Base-by-base conservation (phyloP, 2,888 invertebrate species). In the Thera britannica region DNA sequence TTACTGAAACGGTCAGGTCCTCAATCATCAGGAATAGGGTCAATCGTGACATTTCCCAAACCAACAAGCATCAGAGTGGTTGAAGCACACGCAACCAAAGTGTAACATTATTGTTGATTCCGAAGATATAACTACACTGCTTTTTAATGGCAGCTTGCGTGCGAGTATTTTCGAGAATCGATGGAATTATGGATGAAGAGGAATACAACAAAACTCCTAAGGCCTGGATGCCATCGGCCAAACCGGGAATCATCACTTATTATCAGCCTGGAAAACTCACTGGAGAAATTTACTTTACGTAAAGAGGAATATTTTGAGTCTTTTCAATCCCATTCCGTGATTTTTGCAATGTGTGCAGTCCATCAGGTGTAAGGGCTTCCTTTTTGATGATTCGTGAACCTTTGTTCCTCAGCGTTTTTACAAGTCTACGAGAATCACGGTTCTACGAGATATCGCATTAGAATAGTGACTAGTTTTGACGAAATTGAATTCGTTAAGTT, bases 121-220 rank as follows among this genome's bases (percentile, higher is more conserved):
- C 52, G n/a, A 57, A 64, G 67, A 70, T 62, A 70, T 62, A 67
- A 65, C 59, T 51, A 52, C 38, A 51, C 60, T 55, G 57, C 12
- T 41, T 51, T 54, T 62, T 65, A 52, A 65, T 70, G 46, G 63
- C 35, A 38, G 64, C 41, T 75, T 41, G 72, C 74, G 75, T 75
- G 74, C 52, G 67, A 62, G 58, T 62, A 66, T 70, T 73, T 74
- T 71, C 65, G 63, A 35, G 61, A 75, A 75, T 75, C 75, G 71
- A 75, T 71, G 68, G 63, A 12, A 67, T 65, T 62, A 23, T 63
- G 23, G 9, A 7, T 35, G 54, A 8, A 3, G 62, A 62, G 65
- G 44, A 62, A 44, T 44, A 36, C 46, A 46, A n/a, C 46, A 35
- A 55, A 55, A 2, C 61, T 60, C 41, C 1, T 38, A 9, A 38